Conservation (phyloP, 2,113 vertebrate genomes). For the Conger conger region DNA sequence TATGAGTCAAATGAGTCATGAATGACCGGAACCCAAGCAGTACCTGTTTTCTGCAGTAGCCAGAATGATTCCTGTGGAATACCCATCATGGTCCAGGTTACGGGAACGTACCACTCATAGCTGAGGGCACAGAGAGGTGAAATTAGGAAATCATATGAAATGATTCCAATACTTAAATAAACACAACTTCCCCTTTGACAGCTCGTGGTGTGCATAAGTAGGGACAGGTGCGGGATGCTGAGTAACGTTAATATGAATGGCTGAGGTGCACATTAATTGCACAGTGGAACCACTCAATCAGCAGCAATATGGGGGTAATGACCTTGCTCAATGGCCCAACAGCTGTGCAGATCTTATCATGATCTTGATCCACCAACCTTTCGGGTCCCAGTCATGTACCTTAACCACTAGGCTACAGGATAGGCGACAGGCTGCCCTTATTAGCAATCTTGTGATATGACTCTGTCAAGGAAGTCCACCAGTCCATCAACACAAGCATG, state of each 20-base stretch:
- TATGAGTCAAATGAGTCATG: too few relatives aligned
- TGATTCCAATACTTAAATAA: neutral
- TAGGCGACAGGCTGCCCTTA: too few relatives aligned
- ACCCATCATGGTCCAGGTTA: slow-evolving; percentile 53
- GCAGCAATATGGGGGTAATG: too few relatives aligned
- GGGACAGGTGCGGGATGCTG: neutral
- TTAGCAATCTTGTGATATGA: too few relatives aligned
- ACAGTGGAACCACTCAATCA: neutral
- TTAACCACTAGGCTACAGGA: too few relatives aligned
- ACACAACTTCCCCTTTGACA: neutral
- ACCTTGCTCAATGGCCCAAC: too few relatives aligned
- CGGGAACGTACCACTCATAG: slow-evolving; percentile 59
- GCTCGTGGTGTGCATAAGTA: neutral
- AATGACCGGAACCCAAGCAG: neutral
- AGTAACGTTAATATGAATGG: neutral
- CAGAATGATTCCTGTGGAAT: slow-evolving; percentile 35
- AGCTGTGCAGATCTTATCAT: too few relatives aligned
- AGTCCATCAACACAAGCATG: too few relatives aligned
- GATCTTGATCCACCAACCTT: too few relatives aligned
- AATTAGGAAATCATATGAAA: neutral
- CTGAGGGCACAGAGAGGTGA: slow-evolving; percentile 33
- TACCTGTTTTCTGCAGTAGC: slow-evolving; percentile 55
- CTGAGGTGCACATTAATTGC: neutral
- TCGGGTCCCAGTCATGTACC: too few relatives aligned
- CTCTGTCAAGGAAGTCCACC: too few relatives aligned